These are phyloP conservation scores for Chrysemys picta DNA, from an alignment of 2,113 vertebrate species.

Conservation along the genomic window DNA sequence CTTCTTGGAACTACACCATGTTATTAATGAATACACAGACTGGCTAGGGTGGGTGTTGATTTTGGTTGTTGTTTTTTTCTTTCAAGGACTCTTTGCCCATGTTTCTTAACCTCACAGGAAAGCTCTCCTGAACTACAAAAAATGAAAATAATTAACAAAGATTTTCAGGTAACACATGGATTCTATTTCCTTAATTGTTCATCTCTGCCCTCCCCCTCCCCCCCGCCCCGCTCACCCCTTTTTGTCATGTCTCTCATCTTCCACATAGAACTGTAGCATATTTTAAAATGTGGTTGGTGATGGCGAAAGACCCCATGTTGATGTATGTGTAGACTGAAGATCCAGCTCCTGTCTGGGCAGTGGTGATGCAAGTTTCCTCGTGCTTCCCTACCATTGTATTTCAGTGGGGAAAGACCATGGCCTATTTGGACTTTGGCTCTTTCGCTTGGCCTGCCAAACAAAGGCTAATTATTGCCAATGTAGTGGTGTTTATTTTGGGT, in stretches of 20 bases:
- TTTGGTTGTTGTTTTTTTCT: conserved; percentile 1
- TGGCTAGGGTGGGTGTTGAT: conserved; percentile 8
- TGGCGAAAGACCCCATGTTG: background rate
- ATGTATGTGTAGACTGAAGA: background rate
- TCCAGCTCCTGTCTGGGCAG: background rate
- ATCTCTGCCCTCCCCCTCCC: background rate
- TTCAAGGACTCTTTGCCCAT: conserved; percentile 85
- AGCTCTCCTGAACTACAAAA: conserved; percentile 83
- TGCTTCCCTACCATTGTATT: background rate
- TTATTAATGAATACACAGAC: background rate
- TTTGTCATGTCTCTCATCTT: background rate
- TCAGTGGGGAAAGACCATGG: background rate
- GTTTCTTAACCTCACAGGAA: conserved; percentile 80
- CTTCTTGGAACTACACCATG: background rate
- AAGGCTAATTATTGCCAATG: background rate
- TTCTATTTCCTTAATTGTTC: background rate
- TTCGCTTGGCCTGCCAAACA: background rate
- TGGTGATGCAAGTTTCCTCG: background rate
- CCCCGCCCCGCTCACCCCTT: background rate
- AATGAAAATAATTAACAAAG: conserved; percentile 86
- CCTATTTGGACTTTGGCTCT: background rate
- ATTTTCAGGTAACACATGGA: conserved; percentile 84
- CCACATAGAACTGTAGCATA: background rate
- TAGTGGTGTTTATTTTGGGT: background rate
- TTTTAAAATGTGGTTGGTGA: background rate